Conservation (phyloP, 37 sponge, comb jelly and placozoan genomes). For the Axinella damicornis region DNA sequence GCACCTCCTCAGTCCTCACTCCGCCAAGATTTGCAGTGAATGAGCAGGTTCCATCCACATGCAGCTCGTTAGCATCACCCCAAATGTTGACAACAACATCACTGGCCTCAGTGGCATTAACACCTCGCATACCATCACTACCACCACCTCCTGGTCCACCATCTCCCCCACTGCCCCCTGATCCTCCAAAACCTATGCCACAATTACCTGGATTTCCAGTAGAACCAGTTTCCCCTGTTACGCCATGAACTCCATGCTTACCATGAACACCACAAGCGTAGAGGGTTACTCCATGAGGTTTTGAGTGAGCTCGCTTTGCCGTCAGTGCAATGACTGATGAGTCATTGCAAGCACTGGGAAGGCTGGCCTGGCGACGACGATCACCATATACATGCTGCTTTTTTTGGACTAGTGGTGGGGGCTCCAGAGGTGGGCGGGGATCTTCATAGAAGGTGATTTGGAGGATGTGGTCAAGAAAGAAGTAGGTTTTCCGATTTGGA, state of each 20-base stretch:
- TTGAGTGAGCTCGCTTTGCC: constrained; percentile 60
- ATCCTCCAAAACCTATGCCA: constrained; percentile 34
- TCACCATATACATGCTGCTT: constrained; percentile 60
- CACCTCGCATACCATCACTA: constrained; percentile 46
- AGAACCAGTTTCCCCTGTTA: constrained; percentile 45
- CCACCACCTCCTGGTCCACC: constrained; percentile 74
- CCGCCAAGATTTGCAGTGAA: constrained; percentile 73
- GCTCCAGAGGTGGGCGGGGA: constrained; percentile 68
- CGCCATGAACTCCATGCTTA: constrained; percentile 33
- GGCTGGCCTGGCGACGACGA: constrained; percentile 19
- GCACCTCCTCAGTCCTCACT: constrained; percentile 48
- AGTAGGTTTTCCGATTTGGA: constrained; percentile 54
- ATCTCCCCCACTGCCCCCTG: constrained; percentile 66
- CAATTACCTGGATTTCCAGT: constrained; percentile 27
- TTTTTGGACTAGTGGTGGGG: constrained; percentile 44
- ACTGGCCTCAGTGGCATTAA: constrained; percentile 80
- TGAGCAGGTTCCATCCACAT: constrained; percentile 48
- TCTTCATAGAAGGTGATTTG: constrained; percentile 80
- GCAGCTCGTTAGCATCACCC: constrained; percentile 61
- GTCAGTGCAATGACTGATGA: constrained; percentile 37
- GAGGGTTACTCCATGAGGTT: constrained; percentile 57
- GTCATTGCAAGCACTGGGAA: constrained; percentile 51
- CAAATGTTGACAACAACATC: constrained; percentile 61
- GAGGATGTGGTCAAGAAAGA: constrained; percentile 80
- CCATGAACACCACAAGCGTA: constrained; percentile 74